These are phyloP conservation scores for Volucella zonaria DNA, from an alignment of 2,888 invertebrate species.

Conservation along the genomic window DNA sequence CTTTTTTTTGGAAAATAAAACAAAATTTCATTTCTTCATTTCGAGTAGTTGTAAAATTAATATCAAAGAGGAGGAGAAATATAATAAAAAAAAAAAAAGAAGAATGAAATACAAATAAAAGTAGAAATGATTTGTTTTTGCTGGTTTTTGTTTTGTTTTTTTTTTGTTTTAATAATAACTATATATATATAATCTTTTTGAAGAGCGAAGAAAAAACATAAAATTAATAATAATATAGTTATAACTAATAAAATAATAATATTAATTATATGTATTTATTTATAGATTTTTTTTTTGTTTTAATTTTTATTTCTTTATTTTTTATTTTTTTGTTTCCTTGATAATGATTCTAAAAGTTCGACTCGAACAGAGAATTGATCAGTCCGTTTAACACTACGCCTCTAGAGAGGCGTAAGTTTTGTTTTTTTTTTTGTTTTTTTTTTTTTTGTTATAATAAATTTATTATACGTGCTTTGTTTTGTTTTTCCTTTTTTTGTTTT, in stretches of 20 bases:
- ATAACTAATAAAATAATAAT: constrained; percentile 65
- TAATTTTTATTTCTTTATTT: constrained; percentile 29
- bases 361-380: constrained; percentile 74
- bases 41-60: constrained; percentile 61
- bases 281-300: constrained; percentile 5
- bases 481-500: constrained; percentile 38
- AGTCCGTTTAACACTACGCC: constrained; percentile 75
- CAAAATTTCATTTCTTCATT: constrained; percentile 36
- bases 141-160: constrained; percentile 25
- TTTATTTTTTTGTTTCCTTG: constrained; percentile 54
- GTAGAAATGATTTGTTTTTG: constrained; percentile 18
- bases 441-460: neutral
- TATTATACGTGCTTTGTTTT: constrained; percentile 34
- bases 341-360: constrained; percentile 74
- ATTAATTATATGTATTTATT: constrained; percentile 58
- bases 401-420: constrained; percentile 67
- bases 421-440: constrained; percentile 36
- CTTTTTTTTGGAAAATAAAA: constrained; percentile 32
- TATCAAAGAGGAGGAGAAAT: constrained; percentile 66
- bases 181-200: constrained; percentile 57
- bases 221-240: constrained; percentile 67
- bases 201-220: constrained; percentile 58
- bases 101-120: constrained; percentile 9
- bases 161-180: constrained; percentile 49
- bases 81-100: constrained; percentile 35